Base-by-base conservation (phyloP, 2,888 invertebrate genomes). In the Sphaeridia pumilis region DNA sequence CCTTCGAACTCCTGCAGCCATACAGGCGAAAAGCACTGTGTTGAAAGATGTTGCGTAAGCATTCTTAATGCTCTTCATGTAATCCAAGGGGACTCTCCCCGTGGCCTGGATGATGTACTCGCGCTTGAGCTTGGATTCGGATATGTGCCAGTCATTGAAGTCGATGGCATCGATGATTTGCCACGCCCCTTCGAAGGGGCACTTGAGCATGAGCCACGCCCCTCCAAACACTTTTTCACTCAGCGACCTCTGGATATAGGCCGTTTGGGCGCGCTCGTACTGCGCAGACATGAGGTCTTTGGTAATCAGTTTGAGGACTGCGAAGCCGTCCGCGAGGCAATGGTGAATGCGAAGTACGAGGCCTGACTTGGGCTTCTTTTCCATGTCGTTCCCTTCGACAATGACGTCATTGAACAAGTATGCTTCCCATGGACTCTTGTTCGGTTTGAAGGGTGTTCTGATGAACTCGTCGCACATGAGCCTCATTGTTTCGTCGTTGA, bases 371-470 rank as follows among this genome's bases (percentile, higher is more conserved):
- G 47, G 36, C 21, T 49, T 44, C 35, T 53, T 50, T 2, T 38
- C 20, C 3, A 41, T 36, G 38, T 55, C 49, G 14, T 47, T 49
- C 31, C 20, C 51, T 21, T 49, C 44, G 26, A 57, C 4, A 25
- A 22, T 48, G 2, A 51, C 58, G 14, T 57, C 55, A 24, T 46
- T 41, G 1, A 61, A 27, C 2, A 64, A 26, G 14, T 61, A 54
- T 3, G 57, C 52, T 50, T 64, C 64, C 64, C 64, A 64, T 1
- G 64, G 64, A 20, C 59, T 55, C 22, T 49, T 45, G 27, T 52
- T 49, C 2, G 45, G 48, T 1, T 51, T 49, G 27, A 58, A 64
- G 0, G 58, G 52, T 41, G 26, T 45, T 12, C 54, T 26, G 7
- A 54, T 45, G 17, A 54, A 49, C 21, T 54, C 54, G 20, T 49